Conservation (phyloP, 2,888 invertebrate genomes). For the Mesoligia furuncula region DNA sequence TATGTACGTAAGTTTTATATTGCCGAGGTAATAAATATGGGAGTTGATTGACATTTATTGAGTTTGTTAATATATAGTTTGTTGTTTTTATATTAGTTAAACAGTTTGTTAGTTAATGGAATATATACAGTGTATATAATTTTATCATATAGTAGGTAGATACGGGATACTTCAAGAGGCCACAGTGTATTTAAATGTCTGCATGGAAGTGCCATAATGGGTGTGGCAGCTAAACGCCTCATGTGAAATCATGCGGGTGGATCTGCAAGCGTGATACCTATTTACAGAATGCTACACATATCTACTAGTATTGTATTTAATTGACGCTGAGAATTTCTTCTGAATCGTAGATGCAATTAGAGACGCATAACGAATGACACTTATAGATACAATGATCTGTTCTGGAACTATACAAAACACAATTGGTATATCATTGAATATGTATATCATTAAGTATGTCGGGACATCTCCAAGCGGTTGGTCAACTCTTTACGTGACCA, state of each 20-base stretch:
- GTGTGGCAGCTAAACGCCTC: neutral
- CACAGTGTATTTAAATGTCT: neutral
- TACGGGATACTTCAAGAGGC: neutral
- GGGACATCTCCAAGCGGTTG: no score
- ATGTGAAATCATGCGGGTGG: conserved; percentile 2
- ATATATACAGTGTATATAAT: neutral
- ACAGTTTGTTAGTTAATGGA: no score
- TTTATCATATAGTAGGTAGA: no score
- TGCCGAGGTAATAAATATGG: no score
- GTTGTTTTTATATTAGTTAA: no score
- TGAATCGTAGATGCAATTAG: neutral
- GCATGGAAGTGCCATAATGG: neutral
- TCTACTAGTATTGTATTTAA: neutral
- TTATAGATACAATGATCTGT: neutral
- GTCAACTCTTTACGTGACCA: no score
- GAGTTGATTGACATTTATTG: neutral
- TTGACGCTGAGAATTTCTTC: neutral
- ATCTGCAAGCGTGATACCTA: neutral
- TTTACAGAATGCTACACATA: neutral
- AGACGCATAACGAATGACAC: neutral
- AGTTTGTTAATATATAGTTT: neutral
- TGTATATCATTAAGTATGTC: no score
- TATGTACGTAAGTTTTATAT: no score
- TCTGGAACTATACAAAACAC: no score
- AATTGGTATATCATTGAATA: neutral